Conservation (phyloP, 2,888 invertebrate species). For the Ecliptopera silaceata region DNA sequence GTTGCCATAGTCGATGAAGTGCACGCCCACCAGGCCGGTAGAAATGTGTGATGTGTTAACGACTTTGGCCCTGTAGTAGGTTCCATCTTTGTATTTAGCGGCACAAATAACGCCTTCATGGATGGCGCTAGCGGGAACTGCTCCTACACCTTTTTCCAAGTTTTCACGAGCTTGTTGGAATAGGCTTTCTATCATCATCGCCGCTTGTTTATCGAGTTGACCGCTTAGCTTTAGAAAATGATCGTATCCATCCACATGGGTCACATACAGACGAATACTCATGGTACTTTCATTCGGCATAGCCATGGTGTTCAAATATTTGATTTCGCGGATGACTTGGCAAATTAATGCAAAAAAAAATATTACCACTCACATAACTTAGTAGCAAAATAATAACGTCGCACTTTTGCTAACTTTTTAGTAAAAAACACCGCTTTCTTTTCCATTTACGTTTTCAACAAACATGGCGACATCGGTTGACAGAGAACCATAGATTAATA, state of each 20-base stretch:
- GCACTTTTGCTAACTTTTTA: slow-evolving; percentile 50
- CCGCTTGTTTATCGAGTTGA: slow-evolving; percentile 84
- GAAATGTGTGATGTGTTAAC: slow-evolving; percentile 70
- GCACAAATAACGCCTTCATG: slow-evolving; percentile 84
- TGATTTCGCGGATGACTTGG: slow-evolving; percentile 27
- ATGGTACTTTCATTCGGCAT: slow-evolving; percentile 59
- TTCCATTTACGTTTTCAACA: slow-evolving; percentile 72
- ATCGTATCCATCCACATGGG: slow-evolving; percentile 87
- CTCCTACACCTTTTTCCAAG: slow-evolving; percentile 70
- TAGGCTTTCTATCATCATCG: slow-evolving; percentile 81
- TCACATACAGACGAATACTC: slow-evolving; percentile 80
- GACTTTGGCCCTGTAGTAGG: slow-evolving; percentile 86
- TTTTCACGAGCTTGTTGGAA: slow-evolving; percentile 65
- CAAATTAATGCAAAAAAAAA: slow-evolving; percentile 29
- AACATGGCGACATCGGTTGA: slow-evolving; percentile 66
- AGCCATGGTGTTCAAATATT: slow-evolving; percentile 54
- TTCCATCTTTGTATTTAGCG: slow-evolving; percentile 86
- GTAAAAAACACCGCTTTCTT: slow-evolving; percentile 68
- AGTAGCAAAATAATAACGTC: slow-evolving; percentile 44
- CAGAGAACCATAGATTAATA: no score
- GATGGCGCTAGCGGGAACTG: slow-evolving; percentile 74
- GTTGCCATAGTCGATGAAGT: slow-evolving; percentile 87
- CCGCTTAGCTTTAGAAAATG: slow-evolving; percentile 88
- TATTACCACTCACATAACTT: slow-evolving; percentile 59
- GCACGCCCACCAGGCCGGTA: slow-evolving; percentile 84